Percentiles rank a stretch among this genome's conserved stretches.
phyloP scores from a whole-genome alignment of 35 echinoderm and acorn worm species.

The Patiria miniata region DNA sequence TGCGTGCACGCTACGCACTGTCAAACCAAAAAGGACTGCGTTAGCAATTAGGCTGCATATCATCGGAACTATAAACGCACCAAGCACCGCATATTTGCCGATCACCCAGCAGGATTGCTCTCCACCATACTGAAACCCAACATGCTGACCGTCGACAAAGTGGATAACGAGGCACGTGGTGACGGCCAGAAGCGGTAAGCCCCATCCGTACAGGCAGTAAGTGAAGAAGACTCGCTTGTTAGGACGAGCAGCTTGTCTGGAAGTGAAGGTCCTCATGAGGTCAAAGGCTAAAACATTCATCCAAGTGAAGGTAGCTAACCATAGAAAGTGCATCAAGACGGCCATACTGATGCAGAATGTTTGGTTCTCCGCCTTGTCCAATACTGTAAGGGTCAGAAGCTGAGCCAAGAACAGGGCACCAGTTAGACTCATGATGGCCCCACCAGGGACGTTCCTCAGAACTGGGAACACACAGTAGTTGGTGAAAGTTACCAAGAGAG shows the following conservation, averaged over 20 bases:
- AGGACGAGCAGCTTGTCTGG: neutral
- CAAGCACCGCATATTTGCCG: neutral
- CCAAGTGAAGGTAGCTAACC: conserved; percentile 44
- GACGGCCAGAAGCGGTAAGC: conserved; percentile 35
- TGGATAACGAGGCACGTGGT: conserved; percentile 26
- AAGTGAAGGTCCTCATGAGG: conserved; percentile 34
- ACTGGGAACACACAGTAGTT: conserved; percentile 32
- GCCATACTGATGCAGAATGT: conserved; percentile 28
- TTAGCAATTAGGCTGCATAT: conserved; percentile 20
- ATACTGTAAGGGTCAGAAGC: conserved; percentile 16
- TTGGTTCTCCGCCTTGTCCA: conserved; percentile 16
- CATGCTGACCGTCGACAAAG: neutral
- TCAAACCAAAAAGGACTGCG: neutral
- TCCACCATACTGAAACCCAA: conserved; percentile 29
- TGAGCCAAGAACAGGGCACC: conserved; percentile 36
- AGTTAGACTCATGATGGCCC: conserved; percentile 26
- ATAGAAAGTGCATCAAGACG: conserved; percentile 31
- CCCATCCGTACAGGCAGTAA: conserved; percentile 58
- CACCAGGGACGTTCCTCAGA: conserved; percentile 49
- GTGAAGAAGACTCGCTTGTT: neutral
- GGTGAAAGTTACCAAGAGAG: conserved; percentile 12
- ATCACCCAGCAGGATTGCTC: conserved; percentile 33
- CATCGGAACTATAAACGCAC: conserved; percentile 23
- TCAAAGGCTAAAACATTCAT: conserved; percentile 63
- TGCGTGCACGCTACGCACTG: neutral